Base-by-base conservation (phyloP, 2,797 vertebrate genomes). In the Basileuterus tristriatus region DNA sequence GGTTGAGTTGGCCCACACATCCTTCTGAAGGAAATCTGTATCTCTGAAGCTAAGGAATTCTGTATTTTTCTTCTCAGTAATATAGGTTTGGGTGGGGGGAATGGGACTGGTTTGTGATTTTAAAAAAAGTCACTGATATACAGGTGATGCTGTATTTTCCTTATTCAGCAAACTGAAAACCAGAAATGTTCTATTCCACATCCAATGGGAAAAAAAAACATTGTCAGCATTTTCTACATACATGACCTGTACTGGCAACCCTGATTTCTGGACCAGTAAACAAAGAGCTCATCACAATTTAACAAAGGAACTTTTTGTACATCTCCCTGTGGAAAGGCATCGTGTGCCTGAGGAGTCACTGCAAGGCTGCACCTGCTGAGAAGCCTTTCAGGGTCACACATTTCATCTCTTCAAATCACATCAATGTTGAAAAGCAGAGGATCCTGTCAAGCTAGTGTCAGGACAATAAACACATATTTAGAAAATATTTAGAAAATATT, bases 51-150 rank as follows among this genome's bases (percentile, higher is more conserved):
- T 72, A 83, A 83, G 16, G 23, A 80, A 83, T 80, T 62, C 37
- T 1, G 0, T 50, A 22, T 74, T 77, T 58, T 86, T 27, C 15
- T 74, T 47, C 27, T 62, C 4, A 8, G 43, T 15, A 58, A 62
- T 37, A 2, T 0, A 50, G 34, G 6, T 29, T 30, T 39, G 6
- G 30, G 17, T 18, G 30, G 7, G 37, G 11, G 8, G 3, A 0
- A 36, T 3, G 2, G 9, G 4, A 15, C 6, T 1, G 3, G 24
- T 12, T 26, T 39, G 55, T 26, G 23, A 41, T 37, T 2, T 26
- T 20, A 41, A 69, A 53, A 46, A 41, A 8, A 65, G 17, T 27
- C 21, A 67, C 34, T 62, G 21, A 44, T 44, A 13, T 3, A 23
- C 0, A 43, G 12, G 23, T 84, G 44, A 59, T 55, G 23, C 8